Conservation (phyloP, 1,140 invertebrate species). For the Euglossa dilemma region DNA sequence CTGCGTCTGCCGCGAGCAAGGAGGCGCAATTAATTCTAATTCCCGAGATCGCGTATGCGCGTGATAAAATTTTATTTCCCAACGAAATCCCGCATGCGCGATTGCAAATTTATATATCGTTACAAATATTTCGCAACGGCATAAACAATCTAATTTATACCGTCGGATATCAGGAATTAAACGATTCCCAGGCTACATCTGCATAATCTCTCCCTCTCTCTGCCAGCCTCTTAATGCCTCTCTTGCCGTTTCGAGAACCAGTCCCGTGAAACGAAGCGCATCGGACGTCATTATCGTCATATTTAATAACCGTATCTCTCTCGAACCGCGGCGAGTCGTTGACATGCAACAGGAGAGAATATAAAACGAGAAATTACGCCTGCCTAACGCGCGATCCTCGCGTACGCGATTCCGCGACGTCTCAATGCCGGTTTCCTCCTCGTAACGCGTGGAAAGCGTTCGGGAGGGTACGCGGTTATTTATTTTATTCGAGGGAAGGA, state of each 20-base stretch:
- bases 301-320: slow-evolving; percentile 18
- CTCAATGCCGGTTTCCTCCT: slow-evolving; percentile 3
- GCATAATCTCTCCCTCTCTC: slow-evolving; percentile 12
- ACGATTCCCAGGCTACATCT: not conserved
- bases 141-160: slow-evolving; percentile 10
- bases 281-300: slow-evolving; percentile 9
- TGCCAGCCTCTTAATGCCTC: not conserved
- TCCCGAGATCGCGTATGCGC: not conserved
- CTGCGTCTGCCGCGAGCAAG: too few species aligned
- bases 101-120: not conserved
- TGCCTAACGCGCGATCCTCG: not conserved
- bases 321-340: not conserved
- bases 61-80: not conserved
- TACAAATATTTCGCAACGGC: not conserved
- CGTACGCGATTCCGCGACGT: not conserved
- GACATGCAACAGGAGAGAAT: not conserved
- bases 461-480: not conserved
- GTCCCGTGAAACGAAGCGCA: not conserved
- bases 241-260: slow-evolving; percentile 8
- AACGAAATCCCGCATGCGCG: not conserved
- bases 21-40: not conserved
- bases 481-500: not conserved
- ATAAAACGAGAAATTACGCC: not conserved
- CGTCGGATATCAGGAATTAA: not conserved
- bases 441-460: not conserved